Conservation (phyloP, 2,888 invertebrate genomes). For the Pachliopta kotzebuea region DNA sequence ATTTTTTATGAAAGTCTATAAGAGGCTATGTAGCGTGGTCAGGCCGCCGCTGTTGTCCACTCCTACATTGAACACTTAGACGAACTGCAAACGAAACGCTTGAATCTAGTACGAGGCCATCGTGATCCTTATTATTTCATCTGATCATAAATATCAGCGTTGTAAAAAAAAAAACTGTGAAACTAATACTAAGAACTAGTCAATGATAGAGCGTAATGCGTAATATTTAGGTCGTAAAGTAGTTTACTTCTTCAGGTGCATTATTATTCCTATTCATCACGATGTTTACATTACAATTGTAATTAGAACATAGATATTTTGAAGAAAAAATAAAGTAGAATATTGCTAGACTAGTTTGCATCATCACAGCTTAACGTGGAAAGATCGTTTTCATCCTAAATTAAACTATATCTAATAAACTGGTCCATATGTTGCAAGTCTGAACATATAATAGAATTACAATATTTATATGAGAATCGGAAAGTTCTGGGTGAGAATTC, state of each 20-base stretch:
- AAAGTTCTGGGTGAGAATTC: too few relatives aligned
- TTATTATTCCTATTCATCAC: not conserved
- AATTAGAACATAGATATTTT: not conserved
- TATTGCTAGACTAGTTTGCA: too few relatives aligned
- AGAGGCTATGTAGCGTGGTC: constrained; percentile 7
- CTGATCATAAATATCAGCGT: constrained; percentile 13
- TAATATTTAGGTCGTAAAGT: not conserved
- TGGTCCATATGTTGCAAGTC: too few relatives aligned
- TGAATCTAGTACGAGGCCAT: constrained; percentile 48
- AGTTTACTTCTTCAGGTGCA: not conserved
- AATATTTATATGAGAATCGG: not conserved
- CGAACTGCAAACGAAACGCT: constrained; percentile 41
- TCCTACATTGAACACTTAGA: constrained; percentile 48
- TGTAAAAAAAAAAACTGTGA: constrained; percentile 21
- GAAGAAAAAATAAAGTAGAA: too few relatives aligned
- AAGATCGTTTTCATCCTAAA: too few relatives aligned
- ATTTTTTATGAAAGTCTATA: constrained; percentile 1
- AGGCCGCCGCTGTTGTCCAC: constrained; percentile 33
- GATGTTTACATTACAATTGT: not conserved
- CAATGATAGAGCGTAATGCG: not conserved
- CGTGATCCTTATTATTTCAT: constrained; percentile 37
- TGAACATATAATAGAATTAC: not conserved
- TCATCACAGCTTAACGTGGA: too few relatives aligned
- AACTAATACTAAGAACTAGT: constrained; percentile 26
- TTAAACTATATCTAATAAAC: not conserved